These are phyloP conservation scores for Cavia aperea DNA, from an alignment of 2,113 vertebrate species.

Conservation along the genomic window DNA sequence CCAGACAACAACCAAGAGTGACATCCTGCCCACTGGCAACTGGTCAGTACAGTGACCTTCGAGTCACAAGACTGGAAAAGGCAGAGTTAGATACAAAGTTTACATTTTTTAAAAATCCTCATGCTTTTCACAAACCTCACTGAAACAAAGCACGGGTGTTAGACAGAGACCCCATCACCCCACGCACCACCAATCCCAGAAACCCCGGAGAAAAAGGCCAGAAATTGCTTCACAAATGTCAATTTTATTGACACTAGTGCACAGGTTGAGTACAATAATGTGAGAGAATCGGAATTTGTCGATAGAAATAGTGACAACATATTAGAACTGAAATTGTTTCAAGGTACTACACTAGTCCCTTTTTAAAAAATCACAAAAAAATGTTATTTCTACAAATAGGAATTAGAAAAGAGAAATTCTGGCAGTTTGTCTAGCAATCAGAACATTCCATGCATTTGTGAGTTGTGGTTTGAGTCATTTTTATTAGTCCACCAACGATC, in stretches of 20 bases:
- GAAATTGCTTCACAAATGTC: slow-evolving; percentile 83
- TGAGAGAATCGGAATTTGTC: slow-evolving; percentile 75
- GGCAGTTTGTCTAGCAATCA: slow-evolving; percentile 70
- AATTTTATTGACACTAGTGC: slow-evolving; percentile 93
- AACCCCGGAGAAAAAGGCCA: slow-evolving; percentile 80
- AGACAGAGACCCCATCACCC: slow-evolving; percentile 65
- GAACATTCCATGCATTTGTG: slow-evolving; percentile 68
- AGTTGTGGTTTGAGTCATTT: slow-evolving; percentile 60
- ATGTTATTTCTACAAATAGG: slow-evolving; percentile 60
- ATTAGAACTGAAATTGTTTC: slow-evolving; percentile 72
- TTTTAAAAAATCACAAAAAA: slow-evolving; percentile 72
- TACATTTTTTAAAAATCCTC: background rate
- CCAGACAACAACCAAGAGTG: background rate
- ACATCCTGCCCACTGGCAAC: background rate
- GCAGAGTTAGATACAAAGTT: background rate
- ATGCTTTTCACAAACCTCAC: slow-evolving; percentile 41
- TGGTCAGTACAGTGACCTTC: background rate
- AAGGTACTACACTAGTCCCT: slow-evolving; percentile 74
- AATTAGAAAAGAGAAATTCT: slow-evolving; percentile 74
- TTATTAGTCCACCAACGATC: slow-evolving; percentile 59
- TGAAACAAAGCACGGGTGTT: slow-evolving; percentile 66
- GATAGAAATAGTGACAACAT: slow-evolving; percentile 76
- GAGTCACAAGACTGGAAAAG: slow-evolving; percentile 21
- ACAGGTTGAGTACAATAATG: slow-evolving; percentile 84
- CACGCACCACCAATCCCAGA: slow-evolving; percentile 72